phyloP scores from a whole-genome alignment of 2,113 vertebrate genomes.

The Oreochromis aureus region DNA sequence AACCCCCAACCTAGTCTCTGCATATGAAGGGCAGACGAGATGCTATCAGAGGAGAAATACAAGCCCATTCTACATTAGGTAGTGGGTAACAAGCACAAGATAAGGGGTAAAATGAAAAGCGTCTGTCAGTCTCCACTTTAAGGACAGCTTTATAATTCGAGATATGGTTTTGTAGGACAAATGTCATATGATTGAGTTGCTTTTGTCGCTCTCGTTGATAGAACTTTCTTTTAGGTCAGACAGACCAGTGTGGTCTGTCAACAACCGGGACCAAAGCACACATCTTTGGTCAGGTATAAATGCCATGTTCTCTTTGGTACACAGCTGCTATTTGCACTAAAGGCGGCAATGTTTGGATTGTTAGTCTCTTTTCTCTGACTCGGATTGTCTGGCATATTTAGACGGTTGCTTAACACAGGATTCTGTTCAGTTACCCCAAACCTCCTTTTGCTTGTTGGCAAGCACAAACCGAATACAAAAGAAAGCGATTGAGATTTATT shows the following conservation, averaged over 20 bases:
- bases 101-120: neutral
- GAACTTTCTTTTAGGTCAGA: neutral
- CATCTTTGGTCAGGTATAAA: neutral
- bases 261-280: neutral
- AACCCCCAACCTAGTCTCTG: neutral
- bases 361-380: neutral
- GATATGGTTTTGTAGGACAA: neutral
- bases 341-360: neutral
- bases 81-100: neutral
- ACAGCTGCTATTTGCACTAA: constrained; percentile 12
- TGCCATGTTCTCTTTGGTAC: neutral
- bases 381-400: constrained; percentile 31
- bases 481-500: neutral
- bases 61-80: constrained; percentile 18
- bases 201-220: neutral
- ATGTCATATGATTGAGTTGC: neutral
- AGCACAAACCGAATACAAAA: neutral
- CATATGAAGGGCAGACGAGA: constrained; percentile 6
- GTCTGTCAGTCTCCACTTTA: neutral
- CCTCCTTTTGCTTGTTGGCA: neutral
- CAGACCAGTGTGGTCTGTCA: neutral
- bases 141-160: neutral
- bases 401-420: neutral
- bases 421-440: neutral
- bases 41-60: constrained; percentile 31